Base-by-base conservation (phyloP, 2,113 vertebrate species). In the Irena cyanogastra region DNA sequence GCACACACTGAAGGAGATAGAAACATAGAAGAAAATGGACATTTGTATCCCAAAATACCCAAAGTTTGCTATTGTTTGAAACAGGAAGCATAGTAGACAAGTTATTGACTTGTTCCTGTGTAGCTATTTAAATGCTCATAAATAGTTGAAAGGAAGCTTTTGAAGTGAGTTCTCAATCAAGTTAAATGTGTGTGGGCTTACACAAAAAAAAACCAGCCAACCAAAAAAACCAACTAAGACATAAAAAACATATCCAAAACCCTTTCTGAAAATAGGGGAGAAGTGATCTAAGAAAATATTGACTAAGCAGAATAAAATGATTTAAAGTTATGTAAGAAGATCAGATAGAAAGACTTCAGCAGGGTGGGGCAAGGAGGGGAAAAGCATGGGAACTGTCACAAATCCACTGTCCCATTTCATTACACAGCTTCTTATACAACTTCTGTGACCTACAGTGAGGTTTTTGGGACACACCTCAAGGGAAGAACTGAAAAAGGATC, bases 91-190 rank as follows among this genome's bases (percentile, higher is more conserved):
- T 68, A 56, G 63, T 61, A 93, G 91, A 91, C 82, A 57, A 85
- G 70, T 91, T 96, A 95, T 71, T 96, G 92, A 91, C 86, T 93
- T 84, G 80, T 90, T 96, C 90, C 94, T 86, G 60, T 77, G 65
- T 75, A 70, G 92, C 83, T 95, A 71, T 96, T 95, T 92, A 93
- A 87, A 53, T 79, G 50, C 86, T 87, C 37, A 61, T 89, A 92
- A 95, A 74, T 42, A 72, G 69, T 14, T 91, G 83, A 94, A 71
- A 95, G 90, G 91, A 96, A 95, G 65, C 94, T 97, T 96, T 96
- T 95, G 86, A 96, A 95, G 91, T 92, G 66, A 94, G 61, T 57
- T 84, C 61, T 92, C 69, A 76, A 70, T 70, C n/a, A 50, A 78
- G 80, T 79, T 72, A 78, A 81, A 82, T 63, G 57, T 93, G 77